These are phyloP conservation scores for Typhlichthys subterraneus DNA, from an alignment of 2,797 vertebrate genomes.

Conservation along the genomic window DNA sequence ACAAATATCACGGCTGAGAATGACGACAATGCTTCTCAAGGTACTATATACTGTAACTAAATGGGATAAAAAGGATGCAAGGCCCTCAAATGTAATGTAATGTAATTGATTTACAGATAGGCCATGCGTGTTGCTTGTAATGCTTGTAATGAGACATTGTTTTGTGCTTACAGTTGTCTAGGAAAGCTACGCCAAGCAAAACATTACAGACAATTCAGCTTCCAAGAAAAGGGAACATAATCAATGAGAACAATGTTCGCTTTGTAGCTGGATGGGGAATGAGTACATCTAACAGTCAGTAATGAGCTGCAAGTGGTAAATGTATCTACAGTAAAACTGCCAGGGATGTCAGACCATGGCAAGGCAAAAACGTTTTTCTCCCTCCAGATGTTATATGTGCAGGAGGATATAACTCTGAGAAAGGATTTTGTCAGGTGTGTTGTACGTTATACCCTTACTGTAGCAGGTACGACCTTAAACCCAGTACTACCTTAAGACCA, in stretches of 20 bases:
- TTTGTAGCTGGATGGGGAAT: constrained; percentile 39
- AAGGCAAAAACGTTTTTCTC: rapidly evolving
- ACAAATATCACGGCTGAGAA: rapidly evolving
- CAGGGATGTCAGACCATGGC: constrained; percentile 9
- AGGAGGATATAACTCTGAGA: constrained; percentile 32
- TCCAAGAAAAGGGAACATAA: not conserved
- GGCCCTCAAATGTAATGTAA: too few relatives aligned
- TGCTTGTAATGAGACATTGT: too few relatives aligned
- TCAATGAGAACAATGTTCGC: constrained; percentile 18
- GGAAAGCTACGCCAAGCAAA: not conserved
- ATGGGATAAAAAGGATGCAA: too few relatives aligned
- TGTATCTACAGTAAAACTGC: constrained; percentile 40
- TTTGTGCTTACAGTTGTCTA: constrained; percentile 35
- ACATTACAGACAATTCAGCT: constrained; percentile 11
- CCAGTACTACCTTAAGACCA: too few relatives aligned
- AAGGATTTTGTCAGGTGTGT: constrained; percentile 55
- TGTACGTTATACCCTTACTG: too few relatives aligned
- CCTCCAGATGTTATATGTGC: constrained; percentile 56
- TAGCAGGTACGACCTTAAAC: too few relatives aligned
- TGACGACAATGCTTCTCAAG: constrained; percentile 67
- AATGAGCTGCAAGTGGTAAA: constrained; percentile 20
- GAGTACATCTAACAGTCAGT: rapidly evolving
- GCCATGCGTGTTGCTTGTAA: too few relatives aligned
- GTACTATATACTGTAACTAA: too few relatives aligned
- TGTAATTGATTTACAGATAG: too few relatives aligned